Evolutionary conservation across 2,888 invertebrate genomes (phyloP), one percentile per base, ranked within the genome.

Genomic region (Ennomos quercinarius): DNA sequence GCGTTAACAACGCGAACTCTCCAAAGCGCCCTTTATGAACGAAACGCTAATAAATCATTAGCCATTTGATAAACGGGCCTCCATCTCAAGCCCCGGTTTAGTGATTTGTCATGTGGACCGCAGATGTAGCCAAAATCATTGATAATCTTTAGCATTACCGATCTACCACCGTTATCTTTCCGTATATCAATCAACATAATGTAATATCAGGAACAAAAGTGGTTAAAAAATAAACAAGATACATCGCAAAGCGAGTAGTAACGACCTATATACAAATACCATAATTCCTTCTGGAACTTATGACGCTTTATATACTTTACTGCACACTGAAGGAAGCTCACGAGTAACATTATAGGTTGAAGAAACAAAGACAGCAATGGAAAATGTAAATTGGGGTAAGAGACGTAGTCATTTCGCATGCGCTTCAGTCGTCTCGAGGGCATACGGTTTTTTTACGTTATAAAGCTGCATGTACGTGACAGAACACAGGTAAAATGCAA

Each of bases 181-280:
- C 41, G 64, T 70, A 72, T 71, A 71, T 73, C 72, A 77, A 70
- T 73, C 71, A 68, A 76, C 73, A 80, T 84, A 86, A 87, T 81
- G 3, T 17, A 17, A 17, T 17, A 85, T 80, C 78, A 74, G 73
- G 70, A 78, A 81, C 83, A 80, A 87, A 86, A 87, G 83, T 85
- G 85, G 84, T 86, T 87, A 81, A 83, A 86, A 83, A 87, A 87
- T 86, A 86, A 86, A 86, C 87, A 82, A 80, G 81, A 82, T 84
- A 84, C 79, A 82, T 80, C 80, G 73, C 82, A 81, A 82, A 84
- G 78, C 78, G 81, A 82, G 81, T 83, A 79, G 78, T 84, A 82
- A 85, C 84, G 81, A 81, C 81, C 81, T 78, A 80, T 80, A 78
- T 78, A 84, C 81, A 78, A 81, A 80, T 77, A 80, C 77, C 76